Evolutionary conservation across 2,888 invertebrate genomes (phyloP).

Genomic region (Aethes cnicana): DNA sequence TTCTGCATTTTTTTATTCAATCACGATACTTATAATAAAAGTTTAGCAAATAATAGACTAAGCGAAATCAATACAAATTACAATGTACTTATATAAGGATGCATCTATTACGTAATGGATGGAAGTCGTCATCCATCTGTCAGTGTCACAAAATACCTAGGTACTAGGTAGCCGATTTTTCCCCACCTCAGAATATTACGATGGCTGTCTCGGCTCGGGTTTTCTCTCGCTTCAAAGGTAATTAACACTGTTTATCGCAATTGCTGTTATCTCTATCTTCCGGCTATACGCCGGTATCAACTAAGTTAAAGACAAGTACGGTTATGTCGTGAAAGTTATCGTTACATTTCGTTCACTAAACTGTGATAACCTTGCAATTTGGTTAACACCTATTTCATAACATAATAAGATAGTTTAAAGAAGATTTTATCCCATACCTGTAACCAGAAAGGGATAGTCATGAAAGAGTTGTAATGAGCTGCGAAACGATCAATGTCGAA

Average conservation of each 20-base stretch:
- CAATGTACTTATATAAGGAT: conserved; percentile 27
- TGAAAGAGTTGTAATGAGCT: not conserved
- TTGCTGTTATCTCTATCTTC: conserved; percentile 26
- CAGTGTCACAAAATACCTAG: conserved; percentile 60
- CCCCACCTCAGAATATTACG: conserved; percentile 46
- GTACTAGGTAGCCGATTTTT: conserved; percentile 48
- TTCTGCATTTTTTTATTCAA: too few relatives aligned
- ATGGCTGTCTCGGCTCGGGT: conserved; percentile 84
- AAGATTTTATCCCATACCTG: conserved; percentile 5
- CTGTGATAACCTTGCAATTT: conserved; percentile 50
- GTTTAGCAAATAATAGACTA: not conserved
- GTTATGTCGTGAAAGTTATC: conserved; percentile 17
- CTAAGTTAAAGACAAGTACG: too few relatives aligned
- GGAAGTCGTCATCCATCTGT: conserved; percentile 46
- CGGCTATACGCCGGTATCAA: conserved; percentile 20
- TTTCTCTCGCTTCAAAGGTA: conserved; percentile 83
- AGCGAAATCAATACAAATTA: conserved; percentile 8
- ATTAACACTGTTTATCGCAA: conserved; percentile 35
- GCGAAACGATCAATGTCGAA: conserved; percentile 50
- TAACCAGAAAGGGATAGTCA: not conserved
- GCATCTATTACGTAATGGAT: conserved; percentile 61
- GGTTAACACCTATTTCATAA: conserved; percentile 34
- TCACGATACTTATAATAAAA: too few relatives aligned
- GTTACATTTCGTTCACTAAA: conserved; percentile 36
- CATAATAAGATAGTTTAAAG: conserved; percentile 21